Conservation (phyloP, 1,140 invertebrate genomes). For the Bombus terrestris region DNA sequence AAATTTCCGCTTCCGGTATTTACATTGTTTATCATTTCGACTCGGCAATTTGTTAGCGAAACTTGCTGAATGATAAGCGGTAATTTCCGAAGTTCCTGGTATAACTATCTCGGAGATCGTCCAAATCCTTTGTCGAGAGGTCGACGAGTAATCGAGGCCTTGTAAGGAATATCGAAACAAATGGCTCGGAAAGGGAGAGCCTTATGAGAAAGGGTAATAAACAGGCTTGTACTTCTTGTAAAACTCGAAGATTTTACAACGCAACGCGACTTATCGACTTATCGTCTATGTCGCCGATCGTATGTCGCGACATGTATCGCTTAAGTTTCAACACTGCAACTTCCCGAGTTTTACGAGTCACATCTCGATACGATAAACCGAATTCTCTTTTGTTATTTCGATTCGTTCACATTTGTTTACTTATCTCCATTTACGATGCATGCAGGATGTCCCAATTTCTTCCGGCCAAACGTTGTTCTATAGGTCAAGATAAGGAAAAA, state of each 20-base stretch:
- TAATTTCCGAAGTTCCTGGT: neutral
- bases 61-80: neutral
- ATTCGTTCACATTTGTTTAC: too few species aligned
- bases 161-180: neutral
- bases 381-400: neutral
- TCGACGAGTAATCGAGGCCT: neutral
- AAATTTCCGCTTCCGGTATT: neutral
- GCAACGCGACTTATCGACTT: constrained; percentile 12
- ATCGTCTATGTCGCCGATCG: constrained; percentile 24
- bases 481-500: too few species aligned
- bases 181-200: neutral
- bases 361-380: neutral
- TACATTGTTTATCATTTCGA: neutral
- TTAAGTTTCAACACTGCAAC: neutral
- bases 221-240: constrained; percentile 57
- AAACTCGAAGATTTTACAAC: constrained; percentile 52
- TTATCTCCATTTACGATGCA: too few species aligned
- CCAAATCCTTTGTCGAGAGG: neutral
- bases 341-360: neutral
- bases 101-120: neutral
- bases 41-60: neutral
- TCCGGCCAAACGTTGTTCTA: too few species aligned
- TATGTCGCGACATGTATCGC: neutral
- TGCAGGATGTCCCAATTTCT: too few species aligned
- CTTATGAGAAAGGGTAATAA: constrained; percentile 62